Evolutionary conservation across 2,797 vertebrate species (phyloP), one percentile per base, ranked within the genome.

Genomic region (Coreius guichenoti): DNA sequence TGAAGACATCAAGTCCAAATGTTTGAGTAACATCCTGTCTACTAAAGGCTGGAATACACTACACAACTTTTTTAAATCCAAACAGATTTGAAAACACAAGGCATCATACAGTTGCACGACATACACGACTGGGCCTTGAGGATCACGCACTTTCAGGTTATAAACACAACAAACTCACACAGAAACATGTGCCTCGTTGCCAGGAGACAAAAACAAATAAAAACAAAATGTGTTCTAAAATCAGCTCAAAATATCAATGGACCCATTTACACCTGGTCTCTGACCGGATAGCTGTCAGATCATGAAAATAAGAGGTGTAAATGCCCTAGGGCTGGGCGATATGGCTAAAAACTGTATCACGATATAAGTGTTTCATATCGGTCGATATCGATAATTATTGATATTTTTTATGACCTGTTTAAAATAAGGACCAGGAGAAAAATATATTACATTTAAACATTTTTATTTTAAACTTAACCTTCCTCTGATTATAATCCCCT

Each of bases 11-110:
- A 58, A 13, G 23, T 61, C 75, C 75, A 69, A 26, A 77, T 8
- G 26, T 45, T 12, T 79, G 9, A 79, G n/a, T 47, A 79, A 47
- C n/a, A 63, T 45, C 39, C 58, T 65, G 36, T 65, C 29, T 31
- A 67, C 26, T 65, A 49, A 80, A 80, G 76, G 36, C n/a, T 78
- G 56, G 5, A 63, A 63, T 29, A 78, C 23, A 61, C 36, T 4
- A 36, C 19, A 76, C 1, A 13, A 33, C 12, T 36, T 36, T 54
- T 43, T 43, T 9, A 43, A 43, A 43, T 43, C 9, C 39, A 43
- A 43, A 43, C 39, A 43, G 8, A 43, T 43, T 43, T 43, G 11
- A 43, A 54, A 56, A 23, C 49, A 39, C 19, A 21, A 51, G 26
- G 8, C 17, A 51, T 74, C 45, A 49, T 49, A 19, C 5, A 9